These are phyloP conservation scores for Meloe dianella DNA, from an alignment of 2,888 invertebrate genomes.

Conservation along the genomic window DNA sequence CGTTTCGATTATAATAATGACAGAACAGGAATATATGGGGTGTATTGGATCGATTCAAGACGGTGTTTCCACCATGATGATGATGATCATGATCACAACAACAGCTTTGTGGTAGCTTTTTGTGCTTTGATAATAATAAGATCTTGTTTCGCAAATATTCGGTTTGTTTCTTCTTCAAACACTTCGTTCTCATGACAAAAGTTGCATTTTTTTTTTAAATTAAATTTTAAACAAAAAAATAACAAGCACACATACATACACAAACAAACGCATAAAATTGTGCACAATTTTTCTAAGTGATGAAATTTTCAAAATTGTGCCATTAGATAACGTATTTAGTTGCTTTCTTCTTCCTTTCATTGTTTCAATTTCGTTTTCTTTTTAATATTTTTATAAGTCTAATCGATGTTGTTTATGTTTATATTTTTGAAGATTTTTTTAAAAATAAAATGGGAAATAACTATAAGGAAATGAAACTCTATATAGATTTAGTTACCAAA, in stretches of 20 bases:
- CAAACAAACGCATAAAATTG: slow-evolving; percentile 1
- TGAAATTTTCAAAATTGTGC: slow-evolving; percentile 47
- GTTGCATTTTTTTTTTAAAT: slow-evolving; percentile 18
- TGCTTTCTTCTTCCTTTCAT: slow-evolving; percentile 45
- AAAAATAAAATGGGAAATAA: slow-evolving; percentile 25
- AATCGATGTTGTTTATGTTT: slow-evolving; percentile 54
- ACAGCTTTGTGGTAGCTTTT: slow-evolving; percentile 41
- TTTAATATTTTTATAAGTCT: slow-evolving; percentile 44
- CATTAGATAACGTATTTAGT: slow-evolving; percentile 44
- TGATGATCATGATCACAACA: not conserved
- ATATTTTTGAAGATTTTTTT: slow-evolving; percentile 43
- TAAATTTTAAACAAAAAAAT: slow-evolving; percentile 10
- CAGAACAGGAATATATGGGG: slow-evolving; percentile 21
- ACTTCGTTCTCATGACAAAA: slow-evolving; percentile 8
- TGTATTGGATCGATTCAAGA: slow-evolving; percentile 7
- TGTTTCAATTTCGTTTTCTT: no score
- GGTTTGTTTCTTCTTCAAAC: slow-evolving; percentile 26
- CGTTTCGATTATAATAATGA: slow-evolving; percentile 31
- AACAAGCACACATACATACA: not conserved
- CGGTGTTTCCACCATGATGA: no score
- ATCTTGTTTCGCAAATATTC: slow-evolving; percentile 29
- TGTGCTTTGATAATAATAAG: slow-evolving; percentile 42
- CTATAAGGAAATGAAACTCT: no score
- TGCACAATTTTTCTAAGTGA: slow-evolving; percentile 37
- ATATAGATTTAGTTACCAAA: slow-evolving; percentile 47